Base-by-base conservation (phyloP, 92 coral and sea anemone species). In the Blastomussa wellsi region DNA sequence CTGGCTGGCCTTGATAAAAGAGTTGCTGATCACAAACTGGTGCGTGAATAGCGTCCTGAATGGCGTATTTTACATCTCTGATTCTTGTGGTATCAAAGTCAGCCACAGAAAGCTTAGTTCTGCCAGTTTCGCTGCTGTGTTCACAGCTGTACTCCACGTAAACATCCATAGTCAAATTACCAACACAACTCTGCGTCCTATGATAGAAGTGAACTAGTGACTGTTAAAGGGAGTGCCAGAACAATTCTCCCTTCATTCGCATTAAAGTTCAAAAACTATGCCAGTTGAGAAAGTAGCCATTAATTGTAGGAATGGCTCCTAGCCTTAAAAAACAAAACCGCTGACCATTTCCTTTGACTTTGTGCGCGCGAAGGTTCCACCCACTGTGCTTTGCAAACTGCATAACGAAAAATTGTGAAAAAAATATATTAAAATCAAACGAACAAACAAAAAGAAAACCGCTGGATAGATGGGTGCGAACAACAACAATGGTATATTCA, bases 21-120 rank as follows among this genome's bases (percentile, higher is more conserved):
- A 95, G 55, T 71, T 64, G 81, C 86, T 89, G 95, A 31, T 91
- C 97, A 69, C 97, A 91, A 7, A 91, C 93, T 19, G 97, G 96
- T 11, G 88, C 93, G 44, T 83, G 69, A 67, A 90, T 57, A 19
- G 78, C 82, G 53, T 79, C 86, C 55, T 93, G 94, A 8, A 93
- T 82, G 22, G 81, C 79, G 53, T 71, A 32, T 70, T 91, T 91
- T 28, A 91, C 19, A 53, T 91, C 88, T 69, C 78, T 15, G 38
- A 91, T 85, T 38, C 53, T 78, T 52, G 66, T 80, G 13, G 38
- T n/a, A 29, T 79, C 87, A 41, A 81, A 74, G 17, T 77, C 84
- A 29, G 48, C 5, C 0, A 91, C 39, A 29, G 60, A 22, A 36
- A 91, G 72, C 26, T 83, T 59, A 31, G 65, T 74, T 74, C 42